Evolutionary conservation across 2,113 vertebrate genomes (phyloP).

Genomic region (Psophia crepitans): DNA sequence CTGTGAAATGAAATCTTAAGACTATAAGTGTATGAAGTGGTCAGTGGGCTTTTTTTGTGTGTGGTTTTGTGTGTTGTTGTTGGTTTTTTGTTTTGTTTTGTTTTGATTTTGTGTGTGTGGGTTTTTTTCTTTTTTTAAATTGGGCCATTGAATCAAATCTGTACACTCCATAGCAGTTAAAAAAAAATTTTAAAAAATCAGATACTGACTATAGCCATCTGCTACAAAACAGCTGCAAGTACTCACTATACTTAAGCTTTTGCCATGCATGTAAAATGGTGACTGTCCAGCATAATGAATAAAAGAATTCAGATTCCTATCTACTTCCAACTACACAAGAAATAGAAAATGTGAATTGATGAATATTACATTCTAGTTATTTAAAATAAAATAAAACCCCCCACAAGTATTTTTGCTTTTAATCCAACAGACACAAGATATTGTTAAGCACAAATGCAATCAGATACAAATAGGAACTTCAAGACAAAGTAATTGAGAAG

Average conservation of each 20-base stretch:
- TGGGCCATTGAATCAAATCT: background rate
- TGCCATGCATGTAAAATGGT: background rate
- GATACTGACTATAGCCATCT: slow-evolving; percentile 36
- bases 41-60: background rate
- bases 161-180: background rate
- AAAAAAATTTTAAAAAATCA: background rate
- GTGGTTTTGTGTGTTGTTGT: background rate
- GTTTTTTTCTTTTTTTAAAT: background rate
- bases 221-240: slow-evolving; percentile 47
- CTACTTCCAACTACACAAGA: background rate
- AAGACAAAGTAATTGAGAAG: background rate
- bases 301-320: background rate
- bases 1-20: background rate
- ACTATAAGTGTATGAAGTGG: background rate
- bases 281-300: background rate
- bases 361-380: background rate
- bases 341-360: background rate
- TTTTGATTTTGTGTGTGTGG: background rate
- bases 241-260: slow-evolving; percentile 17
- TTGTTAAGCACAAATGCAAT: background rate
- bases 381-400: background rate
- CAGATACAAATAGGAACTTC: background rate
- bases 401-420: background rate
- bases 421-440: background rate
- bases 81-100: background rate